Conservation (phyloP, 2,113 vertebrate genomes). For the Phodopus roborovskii region DNA sequence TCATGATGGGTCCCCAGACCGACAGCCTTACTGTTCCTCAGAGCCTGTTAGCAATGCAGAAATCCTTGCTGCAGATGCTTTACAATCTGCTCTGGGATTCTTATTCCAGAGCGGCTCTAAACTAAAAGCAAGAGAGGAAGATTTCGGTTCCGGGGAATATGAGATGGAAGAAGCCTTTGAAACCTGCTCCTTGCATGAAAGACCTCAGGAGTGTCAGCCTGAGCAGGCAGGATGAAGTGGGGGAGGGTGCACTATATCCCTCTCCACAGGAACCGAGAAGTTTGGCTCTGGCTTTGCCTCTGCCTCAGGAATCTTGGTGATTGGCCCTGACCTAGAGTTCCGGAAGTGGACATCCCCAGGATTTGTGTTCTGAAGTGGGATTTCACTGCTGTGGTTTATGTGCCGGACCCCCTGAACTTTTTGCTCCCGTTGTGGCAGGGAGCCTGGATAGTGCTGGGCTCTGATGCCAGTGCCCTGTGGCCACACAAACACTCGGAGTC, state of each 20-base stretch:
- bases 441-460: not conserved
- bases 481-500: not conserved
- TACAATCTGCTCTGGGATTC: not conserved
- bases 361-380: conserved; percentile 15
- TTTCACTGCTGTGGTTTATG: not conserved
- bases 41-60: not conserved
- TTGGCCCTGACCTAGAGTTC: not conserved
- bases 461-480: not conserved
- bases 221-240: not conserved
- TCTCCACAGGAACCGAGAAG: not conserved
- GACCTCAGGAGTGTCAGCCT: fast-evolving
- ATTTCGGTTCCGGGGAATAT: not conserved
- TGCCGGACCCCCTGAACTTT: not conserved
- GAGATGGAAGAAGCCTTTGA: not conserved
- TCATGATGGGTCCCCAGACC: not conserved
- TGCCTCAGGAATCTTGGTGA: not conserved
- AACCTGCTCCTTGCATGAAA: not conserved
- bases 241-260: not conserved
- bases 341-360: not conserved
- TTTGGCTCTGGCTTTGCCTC: not conserved
- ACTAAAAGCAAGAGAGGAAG: not conserved
- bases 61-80: not conserved
- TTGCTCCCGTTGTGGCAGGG: not conserved
- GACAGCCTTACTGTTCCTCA: not conserved
- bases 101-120: not conserved